Conservation (phyloP, 1,140 invertebrate genomes). For the Achroia grisella region DNA sequence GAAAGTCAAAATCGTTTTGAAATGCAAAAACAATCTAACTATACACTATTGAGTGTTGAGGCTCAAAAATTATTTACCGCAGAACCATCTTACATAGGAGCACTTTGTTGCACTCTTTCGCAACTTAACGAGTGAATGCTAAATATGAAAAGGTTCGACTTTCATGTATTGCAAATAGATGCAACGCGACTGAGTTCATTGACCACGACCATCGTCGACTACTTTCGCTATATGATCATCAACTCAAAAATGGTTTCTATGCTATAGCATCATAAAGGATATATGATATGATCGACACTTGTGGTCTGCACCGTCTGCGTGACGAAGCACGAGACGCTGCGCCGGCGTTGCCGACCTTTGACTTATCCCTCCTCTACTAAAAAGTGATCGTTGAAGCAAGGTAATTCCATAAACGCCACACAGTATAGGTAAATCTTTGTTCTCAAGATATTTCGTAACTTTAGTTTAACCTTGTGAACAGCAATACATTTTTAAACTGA, state of each 20-base stretch:
- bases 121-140: conserved; percentile 21
- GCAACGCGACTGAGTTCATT: conserved; percentile 35
- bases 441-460: conserved; percentile 6
- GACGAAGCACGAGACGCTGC: too few species aligned
- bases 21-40: conserved; percentile 5
- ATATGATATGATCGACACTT: conserved; percentile 7
- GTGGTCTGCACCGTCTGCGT: not conserved
- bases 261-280: conserved; percentile 13
- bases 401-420: too few species aligned
- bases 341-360: conserved; percentile 16
- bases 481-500: too few species aligned
- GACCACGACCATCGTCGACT: conserved; percentile 21
- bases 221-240: conserved; percentile 44
- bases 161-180: conserved; percentile 12
- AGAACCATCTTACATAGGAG: conserved; percentile 1
- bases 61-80: not conserved
- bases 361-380: conserved; percentile 12
- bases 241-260: conserved; percentile 11
- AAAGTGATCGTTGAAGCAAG: too few species aligned
- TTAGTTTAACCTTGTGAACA: too few species aligned
- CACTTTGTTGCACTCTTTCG: not conserved
- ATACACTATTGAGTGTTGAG: too few species aligned
- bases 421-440: conserved; percentile 1
- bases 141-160: conserved; percentile 31
- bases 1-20: conserved; percentile 2